Base-by-base conservation (phyloP, 2,113 vertebrate genomes). In the Collichthys lucidus region DNA sequence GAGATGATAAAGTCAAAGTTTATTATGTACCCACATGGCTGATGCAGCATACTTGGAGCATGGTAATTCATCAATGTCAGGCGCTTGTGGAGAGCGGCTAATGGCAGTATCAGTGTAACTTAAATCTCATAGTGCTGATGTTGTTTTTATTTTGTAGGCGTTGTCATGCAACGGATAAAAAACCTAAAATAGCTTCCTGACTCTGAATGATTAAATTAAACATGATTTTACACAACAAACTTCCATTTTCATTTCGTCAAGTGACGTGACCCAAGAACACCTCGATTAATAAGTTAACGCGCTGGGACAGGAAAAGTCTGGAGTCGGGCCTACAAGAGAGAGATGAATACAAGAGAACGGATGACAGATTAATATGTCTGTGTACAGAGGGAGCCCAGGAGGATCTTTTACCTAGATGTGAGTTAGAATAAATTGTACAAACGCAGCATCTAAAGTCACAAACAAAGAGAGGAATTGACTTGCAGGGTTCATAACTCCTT, bases 61-160 rank as follows among this genome's bases (percentile, higher is more conserved):
- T 19, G 47, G 72, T 75, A 71, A 86, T 91, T 84, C 70, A 88
- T 91, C 84, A 87, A 20, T 75, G 88, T 87, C 87, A 73, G 35
- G 42, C 8, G 50, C 74, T 64, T 6, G 60, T 69, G 65, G 56
- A 65, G 66, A 74, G 67, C 0, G 2, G 46, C 40, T 82, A 75
- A 83, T 71, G 47, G 75, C 78, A 49, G 49, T 72, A 81, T 78
- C 70, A 83, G 24, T 60, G 53, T 26, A 57, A 67, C 52, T 74
- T 64, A 40, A 15, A 80, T 60, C 29, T 19, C 42, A 15, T 44
- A 52, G n/a, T 74, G 56, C 44, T 65, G 35, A 26, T 22, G 4
- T 50, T 55, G 35, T 59, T 44, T 47, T 62, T 16, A 46, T 60
- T 57, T 72, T 22, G 35, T 24, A 8, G 0, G 1, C 50, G 35